phyloP scores from a whole-genome alignment of 1,140 invertebrate species.

The Acromyrmex charruanus region DNA sequence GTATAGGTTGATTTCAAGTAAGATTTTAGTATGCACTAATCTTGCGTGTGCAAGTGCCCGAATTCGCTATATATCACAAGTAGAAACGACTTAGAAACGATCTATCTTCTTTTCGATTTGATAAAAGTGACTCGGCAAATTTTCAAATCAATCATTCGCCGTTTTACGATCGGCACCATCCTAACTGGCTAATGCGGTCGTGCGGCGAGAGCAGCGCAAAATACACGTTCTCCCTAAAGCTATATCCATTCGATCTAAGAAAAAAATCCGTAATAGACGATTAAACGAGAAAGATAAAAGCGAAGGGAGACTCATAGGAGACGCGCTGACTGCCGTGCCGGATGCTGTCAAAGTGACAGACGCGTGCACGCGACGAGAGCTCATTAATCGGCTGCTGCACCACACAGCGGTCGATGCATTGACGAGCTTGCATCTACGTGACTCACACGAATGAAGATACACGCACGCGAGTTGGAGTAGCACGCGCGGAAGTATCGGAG shows the following conservation, averaged over 20 bases:
- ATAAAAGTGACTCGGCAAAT: not conserved
- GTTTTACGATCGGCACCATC: constrained; percentile 1
- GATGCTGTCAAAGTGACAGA: constrained; percentile 69
- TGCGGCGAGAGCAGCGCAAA: constrained; percentile 27
- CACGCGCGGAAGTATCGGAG: constrained; percentile 37
- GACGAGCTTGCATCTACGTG: constrained; percentile 27
- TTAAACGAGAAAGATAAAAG: constrained; percentile 31
- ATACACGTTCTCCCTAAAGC: not conserved
- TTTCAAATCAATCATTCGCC: not conserved
- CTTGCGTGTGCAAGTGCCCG: too few species aligned
- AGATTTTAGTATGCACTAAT: too few species aligned
- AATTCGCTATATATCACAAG: not conserved
- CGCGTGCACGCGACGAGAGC: constrained; percentile 60
- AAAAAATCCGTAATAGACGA: constrained; percentile 63
- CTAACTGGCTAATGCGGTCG: constrained; percentile 23
- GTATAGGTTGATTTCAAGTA: too few species aligned
- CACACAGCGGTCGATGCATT: constrained; percentile 41
- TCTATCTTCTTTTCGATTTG: not conserved
- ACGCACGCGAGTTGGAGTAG: constrained; percentile 7
- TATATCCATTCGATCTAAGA: constrained; percentile 34
- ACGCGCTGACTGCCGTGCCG: constrained; percentile 56
- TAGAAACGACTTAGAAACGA: not conserved
- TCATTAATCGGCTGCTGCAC: constrained; percentile 64
- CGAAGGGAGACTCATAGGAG: constrained; percentile 41
- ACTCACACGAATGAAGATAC: constrained; percentile 9